Conservation (phyloP, 2,888 invertebrate species). For the Andrena minutula region DNA sequence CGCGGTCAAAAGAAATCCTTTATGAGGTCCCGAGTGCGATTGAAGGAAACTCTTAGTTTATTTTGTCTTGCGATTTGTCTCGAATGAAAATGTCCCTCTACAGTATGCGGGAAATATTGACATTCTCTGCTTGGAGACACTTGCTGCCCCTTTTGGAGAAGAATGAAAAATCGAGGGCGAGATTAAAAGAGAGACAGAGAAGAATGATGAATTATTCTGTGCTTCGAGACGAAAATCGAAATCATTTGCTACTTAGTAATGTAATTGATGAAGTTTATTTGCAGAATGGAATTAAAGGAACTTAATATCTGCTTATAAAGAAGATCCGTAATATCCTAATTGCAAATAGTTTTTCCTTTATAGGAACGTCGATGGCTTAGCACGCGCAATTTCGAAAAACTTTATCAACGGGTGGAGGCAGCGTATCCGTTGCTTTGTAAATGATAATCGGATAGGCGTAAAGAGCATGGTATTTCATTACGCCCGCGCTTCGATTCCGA, state of each 20-base stretch:
- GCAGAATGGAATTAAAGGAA: too few species aligned
- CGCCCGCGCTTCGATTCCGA: slow-evolving; percentile 61
- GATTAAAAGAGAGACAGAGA: neutral
- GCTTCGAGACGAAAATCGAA: too few species aligned
- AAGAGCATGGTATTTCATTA: slow-evolving; percentile 61
- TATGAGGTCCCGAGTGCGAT: too few species aligned
- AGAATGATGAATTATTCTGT: too few species aligned
- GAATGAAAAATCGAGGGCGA: neutral
- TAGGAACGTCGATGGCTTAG: neutral
- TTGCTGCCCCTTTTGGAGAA: neutral
- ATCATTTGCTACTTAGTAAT: too few species aligned
- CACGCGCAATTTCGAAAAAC: neutral
- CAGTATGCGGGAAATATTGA: neutral
- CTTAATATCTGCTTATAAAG: too few species aligned
- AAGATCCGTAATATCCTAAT: too few species aligned
- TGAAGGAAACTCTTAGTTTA: neutral
- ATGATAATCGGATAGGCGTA: slow-evolving; percentile 50
- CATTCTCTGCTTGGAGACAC: neutral
- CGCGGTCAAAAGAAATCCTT: neutral
- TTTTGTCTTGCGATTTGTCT: neutral
- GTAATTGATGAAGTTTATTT: too few species aligned
- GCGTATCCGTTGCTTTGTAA: slow-evolving; percentile 18
- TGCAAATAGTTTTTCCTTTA: too few species aligned
- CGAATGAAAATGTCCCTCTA: neutral
- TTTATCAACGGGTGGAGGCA: neutral